Base-by-base conservation (phyloP, 37 sponge, comb jelly and placozoan genomes). In the Cliona cf. orientalis region DNA sequence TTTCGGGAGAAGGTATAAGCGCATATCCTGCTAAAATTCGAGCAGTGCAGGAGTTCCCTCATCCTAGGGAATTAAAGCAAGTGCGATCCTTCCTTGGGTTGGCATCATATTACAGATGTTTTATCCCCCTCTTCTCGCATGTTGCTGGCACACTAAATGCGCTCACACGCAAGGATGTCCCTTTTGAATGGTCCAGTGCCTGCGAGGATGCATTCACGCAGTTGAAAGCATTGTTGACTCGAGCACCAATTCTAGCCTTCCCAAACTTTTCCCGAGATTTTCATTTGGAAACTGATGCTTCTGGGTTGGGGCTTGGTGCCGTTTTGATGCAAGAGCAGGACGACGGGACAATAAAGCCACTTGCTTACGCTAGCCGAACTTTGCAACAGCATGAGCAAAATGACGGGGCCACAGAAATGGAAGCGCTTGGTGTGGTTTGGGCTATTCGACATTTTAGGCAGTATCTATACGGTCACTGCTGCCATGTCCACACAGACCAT, bases 301-400 rank as follows among this genome's bases (percentile, higher is more conserved):
- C 85, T 3, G 75, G 70, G 12, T 36, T 2, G 5, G 90, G 85
- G 1, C 71, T 90, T 12, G 90, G 90, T 28, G 84, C 84, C 23
- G 85, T 90, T 12, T 45, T 90, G 9, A 74, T 81, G 0, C 90
- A 90, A 61, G 2, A 23, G 6, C 82, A 90, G 35, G 65, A 68
- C 0, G 85, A 90, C 60, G 76, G 70, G 2, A 7, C 55, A 0
- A 29, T 45, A 0, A 22, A 34, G 6, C 85, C 80, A 1, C 26
- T 90, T 66, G 90, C 90, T 11, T 90, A 67, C 56, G 84, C 85
- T 9, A 90, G 84, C 63, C 80, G 91, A 42, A 78, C 80, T 36
- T 69, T 90, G 26, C 85, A 84, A 56, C 36, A 65, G 1, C 75
- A 84, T 57, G 91, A 84, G 55, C 56, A 72, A 41, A 81, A 75